A percentile compares a stretch with the other conserved stretches of the same genome.
These are phyloP conservation scores for Chydorus sphaericus DNA, from an alignment of 2,888 invertebrate genomes.

Conservation along the genomic window DNA sequence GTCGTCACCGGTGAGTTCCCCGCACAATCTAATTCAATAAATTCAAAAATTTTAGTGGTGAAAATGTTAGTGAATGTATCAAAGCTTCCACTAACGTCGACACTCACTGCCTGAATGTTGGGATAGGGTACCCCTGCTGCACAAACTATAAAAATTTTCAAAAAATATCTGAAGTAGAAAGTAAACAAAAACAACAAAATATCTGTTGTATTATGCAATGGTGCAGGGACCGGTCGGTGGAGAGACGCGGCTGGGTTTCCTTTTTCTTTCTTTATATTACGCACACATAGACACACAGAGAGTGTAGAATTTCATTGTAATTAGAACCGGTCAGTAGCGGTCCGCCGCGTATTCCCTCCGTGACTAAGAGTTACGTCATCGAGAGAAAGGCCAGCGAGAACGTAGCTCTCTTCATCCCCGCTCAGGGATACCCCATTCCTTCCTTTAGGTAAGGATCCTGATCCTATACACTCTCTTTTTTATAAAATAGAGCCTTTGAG, in stretches of 20 bases:
- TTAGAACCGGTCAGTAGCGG: slow-evolving; percentile 14
- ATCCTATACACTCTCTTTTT: background rate
- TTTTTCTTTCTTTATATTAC: background rate
- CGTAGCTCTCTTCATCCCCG: slow-evolving; percentile 47
- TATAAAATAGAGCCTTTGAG: slow-evolving; percentile 12
- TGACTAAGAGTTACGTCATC: slow-evolving; percentile 18
- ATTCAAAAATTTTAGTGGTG: background rate
- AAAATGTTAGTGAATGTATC: background rate
- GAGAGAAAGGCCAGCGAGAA: slow-evolving; percentile 20
- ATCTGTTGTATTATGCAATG: background rate
- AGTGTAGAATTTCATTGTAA: background rate
- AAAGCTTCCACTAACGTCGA: background rate
- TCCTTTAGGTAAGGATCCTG: slow-evolving; percentile 42
- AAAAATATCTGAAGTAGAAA: background rate
- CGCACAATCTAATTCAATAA: background rate
- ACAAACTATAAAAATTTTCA: slow-evolving; percentile 4
- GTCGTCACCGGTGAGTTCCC: slow-evolving; percentile 81
- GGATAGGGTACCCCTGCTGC: slow-evolving; percentile 85
- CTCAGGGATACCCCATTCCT: slow-evolving; percentile 46
- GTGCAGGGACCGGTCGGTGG: slow-evolving; percentile 7
- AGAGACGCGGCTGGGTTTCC: slow-evolving; percentile 4
- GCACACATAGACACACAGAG: background rate
- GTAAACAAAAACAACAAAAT: background rate
- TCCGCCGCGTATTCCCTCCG: slow-evolving; percentile 12
- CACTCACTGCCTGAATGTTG: slow-evolving; percentile 77